Conservation (phyloP, 2,113 vertebrate genomes). For the Megaleporinus macrocephalus region DNA sequence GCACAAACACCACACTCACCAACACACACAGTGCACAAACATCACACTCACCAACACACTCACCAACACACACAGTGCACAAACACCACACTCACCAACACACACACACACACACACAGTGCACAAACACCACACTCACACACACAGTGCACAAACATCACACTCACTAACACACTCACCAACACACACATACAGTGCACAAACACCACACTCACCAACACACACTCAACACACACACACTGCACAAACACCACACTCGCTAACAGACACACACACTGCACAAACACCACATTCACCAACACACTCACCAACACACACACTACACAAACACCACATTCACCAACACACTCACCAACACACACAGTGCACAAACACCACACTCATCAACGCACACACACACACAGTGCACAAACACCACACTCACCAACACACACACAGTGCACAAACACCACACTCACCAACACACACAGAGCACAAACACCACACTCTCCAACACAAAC, state of each 20-base stretch:
- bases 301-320: background rate
- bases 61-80: too few species aligned
- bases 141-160: background rate
- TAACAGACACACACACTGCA: slow-evolving; percentile 15
- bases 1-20: background rate
- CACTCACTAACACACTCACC: too few species aligned
- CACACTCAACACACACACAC: background rate
- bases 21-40: background rate
- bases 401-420: too few species aligned
- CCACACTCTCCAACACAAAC: background rate
- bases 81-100: background rate
- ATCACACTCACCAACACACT: background rate
- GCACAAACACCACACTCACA: slow-evolving; percentile 15
- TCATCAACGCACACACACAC: background rate
- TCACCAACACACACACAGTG: background rate
- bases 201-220: background rate
- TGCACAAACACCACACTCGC: too few species aligned
- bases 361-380: slow-evolving; percentile 5
- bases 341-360: background rate
- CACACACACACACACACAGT: slow-evolving; percentile 11
- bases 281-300: slow-evolving; percentile 13
- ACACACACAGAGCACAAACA: background rate
- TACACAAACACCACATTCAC: background rate
- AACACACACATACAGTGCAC: background rate
- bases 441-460: slow-evolving; percentile 15